Percentiles rank a stretch among this genome's conserved stretches.
phyloP scores from a whole-genome alignment of 2,797 vertebrate species.

The Arctocebus calabarensis region DNA sequence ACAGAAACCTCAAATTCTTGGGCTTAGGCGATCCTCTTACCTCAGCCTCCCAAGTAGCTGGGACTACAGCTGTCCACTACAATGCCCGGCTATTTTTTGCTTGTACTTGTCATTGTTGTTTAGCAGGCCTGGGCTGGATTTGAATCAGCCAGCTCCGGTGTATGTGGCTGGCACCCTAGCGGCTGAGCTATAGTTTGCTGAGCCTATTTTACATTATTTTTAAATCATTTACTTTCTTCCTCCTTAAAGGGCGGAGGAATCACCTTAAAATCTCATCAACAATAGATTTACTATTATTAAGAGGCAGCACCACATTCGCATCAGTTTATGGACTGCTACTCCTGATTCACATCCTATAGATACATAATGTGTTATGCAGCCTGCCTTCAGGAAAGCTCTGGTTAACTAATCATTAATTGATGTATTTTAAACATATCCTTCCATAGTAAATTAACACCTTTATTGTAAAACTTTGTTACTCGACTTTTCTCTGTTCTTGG shows the following conservation, averaged over 20 bases:
- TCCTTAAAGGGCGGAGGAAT: slow-evolving; percentile 28
- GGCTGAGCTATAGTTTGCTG: too few relatives aligned
- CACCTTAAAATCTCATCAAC: neutral
- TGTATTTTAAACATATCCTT: neutral
- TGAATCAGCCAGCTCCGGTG: too few relatives aligned
- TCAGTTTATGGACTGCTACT: neutral
- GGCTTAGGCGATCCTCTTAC: too few relatives aligned
- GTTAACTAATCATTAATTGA: neutral
- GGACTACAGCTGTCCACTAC: too few relatives aligned
- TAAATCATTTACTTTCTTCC: neutral
- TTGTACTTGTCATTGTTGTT: too few relatives aligned
- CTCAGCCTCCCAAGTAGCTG: too few relatives aligned
- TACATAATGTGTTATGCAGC: neutral
- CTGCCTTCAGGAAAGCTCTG: neutral
- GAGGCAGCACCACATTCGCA: neutral
- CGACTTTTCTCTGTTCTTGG: slow-evolving; percentile 4
- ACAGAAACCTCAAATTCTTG: too few relatives aligned
- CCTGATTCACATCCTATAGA: neutral
- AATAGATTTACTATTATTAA: neutral
- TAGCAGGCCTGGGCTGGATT: too few relatives aligned
- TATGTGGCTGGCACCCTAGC: too few relatives aligned
- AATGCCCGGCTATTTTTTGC: too few relatives aligned
- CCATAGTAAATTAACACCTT: neutral
- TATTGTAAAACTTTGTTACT: neutral
- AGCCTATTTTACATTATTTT: slow-evolving; percentile 5